A percentile compares a stretch with the other conserved stretches of the same genome.
Evolutionary conservation across 2,113 vertebrate genomes (phyloP).

Genomic region (Scortum barcoo): DNA sequence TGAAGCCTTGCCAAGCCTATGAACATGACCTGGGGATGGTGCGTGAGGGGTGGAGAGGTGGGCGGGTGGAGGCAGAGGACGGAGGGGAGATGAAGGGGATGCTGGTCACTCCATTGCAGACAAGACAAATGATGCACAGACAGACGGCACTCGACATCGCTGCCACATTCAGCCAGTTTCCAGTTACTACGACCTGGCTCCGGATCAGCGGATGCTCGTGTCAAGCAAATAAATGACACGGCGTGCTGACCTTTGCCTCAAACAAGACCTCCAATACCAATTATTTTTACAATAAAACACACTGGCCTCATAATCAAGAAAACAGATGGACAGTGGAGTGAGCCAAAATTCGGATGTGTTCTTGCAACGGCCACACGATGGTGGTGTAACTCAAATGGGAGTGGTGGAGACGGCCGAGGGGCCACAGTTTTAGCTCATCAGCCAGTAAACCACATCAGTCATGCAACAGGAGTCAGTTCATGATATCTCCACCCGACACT

Average conservation of each 20-base stretch:
- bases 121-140: constrained; percentile 81
- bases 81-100: constrained; percentile 60
- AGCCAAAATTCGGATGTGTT: background rate
- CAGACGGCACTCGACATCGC: constrained; percentile 74
- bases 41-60: constrained; percentile 18
- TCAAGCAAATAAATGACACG: constrained; percentile 16
- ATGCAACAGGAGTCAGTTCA: constrained; percentile 11
- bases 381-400: constrained; percentile 38
- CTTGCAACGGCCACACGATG: constrained; percentile 54
- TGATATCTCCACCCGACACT: constrained; percentile 30
- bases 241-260: constrained; percentile 26
- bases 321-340: background rate
- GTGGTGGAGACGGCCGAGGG: background rate
- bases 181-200: constrained; percentile 55
- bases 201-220: constrained; percentile 38
- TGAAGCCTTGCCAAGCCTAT: constrained; percentile 83
- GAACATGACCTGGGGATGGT: constrained; percentile 77
- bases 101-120: constrained; percentile 60
- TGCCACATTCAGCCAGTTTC: constrained; percentile 60
- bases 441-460: constrained; percentile 39
- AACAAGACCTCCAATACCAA: background rate
- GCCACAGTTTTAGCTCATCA: background rate
- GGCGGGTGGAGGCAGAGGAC: constrained; percentile 24
- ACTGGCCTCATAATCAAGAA: background rate
- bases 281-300: background rate